Evolutionary conservation across 2,797 vertebrate species (phyloP).

Genomic region (Atherinosoma microstoma): DNA sequence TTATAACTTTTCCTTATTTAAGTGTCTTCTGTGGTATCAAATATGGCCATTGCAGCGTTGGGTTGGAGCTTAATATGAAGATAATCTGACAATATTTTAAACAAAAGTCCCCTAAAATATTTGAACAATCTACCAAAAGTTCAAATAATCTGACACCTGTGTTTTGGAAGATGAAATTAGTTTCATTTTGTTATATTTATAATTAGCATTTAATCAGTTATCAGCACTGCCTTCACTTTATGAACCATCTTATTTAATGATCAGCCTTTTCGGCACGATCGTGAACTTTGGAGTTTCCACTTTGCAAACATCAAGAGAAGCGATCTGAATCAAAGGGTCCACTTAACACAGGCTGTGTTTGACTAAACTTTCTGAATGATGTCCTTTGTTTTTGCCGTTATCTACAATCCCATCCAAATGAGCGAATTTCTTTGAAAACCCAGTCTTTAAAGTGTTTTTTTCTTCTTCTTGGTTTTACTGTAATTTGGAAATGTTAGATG

Average conservation of each 20-base stretch:
- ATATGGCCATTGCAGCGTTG: too few relatives aligned
- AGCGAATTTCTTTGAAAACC: slow-evolving; percentile 1
- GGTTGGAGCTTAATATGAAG: too few relatives aligned
- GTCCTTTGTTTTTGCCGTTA: not conserved
- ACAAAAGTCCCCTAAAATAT: too few relatives aligned
- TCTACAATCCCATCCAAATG: slow-evolving; percentile 1
- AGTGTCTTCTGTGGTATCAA: too few relatives aligned
- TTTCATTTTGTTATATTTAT: not conserved
- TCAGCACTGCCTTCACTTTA: not conserved
- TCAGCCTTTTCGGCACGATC: not conserved
- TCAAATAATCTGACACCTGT: not conserved
- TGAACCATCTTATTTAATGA: not conserved
- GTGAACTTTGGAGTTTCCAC: not conserved
- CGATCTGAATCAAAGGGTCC: slow-evolving; percentile 7
- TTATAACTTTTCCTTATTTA: too few relatives aligned
- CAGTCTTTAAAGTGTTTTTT: not conserved
- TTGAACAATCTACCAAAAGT: too few relatives aligned
- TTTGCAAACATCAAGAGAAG: not conserved
- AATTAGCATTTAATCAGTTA: not conserved
- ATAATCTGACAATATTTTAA: too few relatives aligned
- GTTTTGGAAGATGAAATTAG: not conserved
- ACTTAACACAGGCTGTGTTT: not conserved
- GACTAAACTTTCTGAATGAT: not conserved
- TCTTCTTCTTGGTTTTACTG: not conserved
- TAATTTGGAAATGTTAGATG: too few relatives aligned